Percentiles rank a stretch among this genome's conserved stretches.
Evolutionary conservation across 2,113 vertebrate genomes (phyloP).

Genomic region (Psilopsiagon aymara): DNA sequence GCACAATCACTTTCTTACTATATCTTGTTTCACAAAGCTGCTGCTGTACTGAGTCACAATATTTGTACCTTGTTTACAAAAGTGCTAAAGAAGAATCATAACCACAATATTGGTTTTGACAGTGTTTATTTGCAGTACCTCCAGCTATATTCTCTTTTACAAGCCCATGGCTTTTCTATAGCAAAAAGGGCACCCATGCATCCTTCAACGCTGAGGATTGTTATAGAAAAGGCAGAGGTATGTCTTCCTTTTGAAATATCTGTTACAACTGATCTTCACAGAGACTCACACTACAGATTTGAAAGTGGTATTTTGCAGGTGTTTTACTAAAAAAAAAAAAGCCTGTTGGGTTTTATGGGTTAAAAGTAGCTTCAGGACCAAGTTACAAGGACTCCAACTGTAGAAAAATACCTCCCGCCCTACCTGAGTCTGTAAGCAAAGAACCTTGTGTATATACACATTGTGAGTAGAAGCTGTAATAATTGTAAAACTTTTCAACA

Average conservation of each 20-base stretch:
- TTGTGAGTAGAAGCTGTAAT: neutral
- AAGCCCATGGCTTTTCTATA: neutral
- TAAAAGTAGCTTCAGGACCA: neutral
- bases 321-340: neutral
- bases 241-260: neutral
- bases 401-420: neutral
- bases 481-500: neutral
- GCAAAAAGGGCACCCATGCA: neutral
- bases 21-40: neutral
- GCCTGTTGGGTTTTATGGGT: neutral
- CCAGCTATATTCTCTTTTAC: neutral
- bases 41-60: neutral
- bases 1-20: neutral
- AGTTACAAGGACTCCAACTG: neutral
- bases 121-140: neutral
- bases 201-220: neutral
- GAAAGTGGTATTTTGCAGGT: neutral
- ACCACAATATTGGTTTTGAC: neutral
- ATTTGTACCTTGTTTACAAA: neutral
- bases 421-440: neutral
- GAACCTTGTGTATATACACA: neutral
- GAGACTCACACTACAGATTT: neutral
- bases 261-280: neutral
- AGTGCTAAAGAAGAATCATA: neutral
- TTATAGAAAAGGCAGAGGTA: neutral